Evolutionary conservation across 2,113 vertebrate species (phyloP).

Genomic region (Carassius auratus): DNA sequence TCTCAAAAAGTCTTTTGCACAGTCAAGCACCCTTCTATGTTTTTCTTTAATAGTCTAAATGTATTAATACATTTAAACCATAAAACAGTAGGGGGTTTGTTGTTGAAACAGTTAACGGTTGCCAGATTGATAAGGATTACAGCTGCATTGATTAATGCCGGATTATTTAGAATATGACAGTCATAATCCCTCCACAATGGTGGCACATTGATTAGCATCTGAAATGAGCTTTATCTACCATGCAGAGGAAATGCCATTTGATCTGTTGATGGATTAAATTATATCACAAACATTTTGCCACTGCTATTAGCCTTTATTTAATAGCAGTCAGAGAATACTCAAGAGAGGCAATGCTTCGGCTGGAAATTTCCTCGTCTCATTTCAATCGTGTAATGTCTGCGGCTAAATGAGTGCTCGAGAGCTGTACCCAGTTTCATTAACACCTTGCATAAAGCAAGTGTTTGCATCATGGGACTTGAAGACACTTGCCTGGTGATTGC

Average conservation of each 20-base stretch:
- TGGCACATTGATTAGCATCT: slow-evolving; percentile 34
- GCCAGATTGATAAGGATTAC: slow-evolving; percentile 32
- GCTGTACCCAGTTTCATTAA: slow-evolving; percentile 12
- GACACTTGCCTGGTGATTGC: not conserved
- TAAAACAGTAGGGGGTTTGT: not conserved
- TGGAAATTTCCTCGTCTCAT: slow-evolving; percentile 12
- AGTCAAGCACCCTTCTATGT: not conserved
- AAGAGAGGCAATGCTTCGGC: not conserved
- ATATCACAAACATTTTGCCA: not conserved
- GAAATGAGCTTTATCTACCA: not conserved
- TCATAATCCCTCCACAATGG: slow-evolving; percentile 24
- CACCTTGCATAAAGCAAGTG: slow-evolving; percentile 8
- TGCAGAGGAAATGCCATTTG: slow-evolving; percentile 20
- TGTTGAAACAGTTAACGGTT: not conserved
- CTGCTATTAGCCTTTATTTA: not conserved
- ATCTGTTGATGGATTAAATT: slow-evolving; percentile 25
- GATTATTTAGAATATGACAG: slow-evolving; percentile 36
- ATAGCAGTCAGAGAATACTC: slow-evolving; percentile 9
- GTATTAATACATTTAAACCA: not conserved
- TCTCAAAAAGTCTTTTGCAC: not conserved
- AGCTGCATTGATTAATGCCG: slow-evolving; percentile 22
- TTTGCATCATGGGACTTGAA: slow-evolving; percentile 3
- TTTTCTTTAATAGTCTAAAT: not conserved
- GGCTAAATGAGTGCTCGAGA: slow-evolving; percentile 20
- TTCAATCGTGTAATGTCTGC: not conserved